A percentile compares a stretch with the other conserved stretches of the same genome.
Conservation (phyloP, 2,888 invertebrate genomes). For the Uloborus plumipes region DNA sequence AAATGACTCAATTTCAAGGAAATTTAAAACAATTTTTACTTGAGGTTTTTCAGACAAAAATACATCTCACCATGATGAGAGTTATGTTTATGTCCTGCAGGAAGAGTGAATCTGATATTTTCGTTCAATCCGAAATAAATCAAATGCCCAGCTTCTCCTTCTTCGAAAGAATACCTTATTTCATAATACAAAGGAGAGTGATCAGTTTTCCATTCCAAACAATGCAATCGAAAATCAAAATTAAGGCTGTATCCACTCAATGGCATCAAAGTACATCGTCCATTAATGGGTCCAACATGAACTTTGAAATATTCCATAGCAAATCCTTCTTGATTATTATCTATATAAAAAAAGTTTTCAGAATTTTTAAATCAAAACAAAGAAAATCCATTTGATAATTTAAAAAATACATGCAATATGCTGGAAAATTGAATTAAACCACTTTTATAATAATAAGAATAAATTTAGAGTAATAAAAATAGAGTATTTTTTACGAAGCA, state of each 20-base stretch:
- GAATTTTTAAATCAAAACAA: neutral
- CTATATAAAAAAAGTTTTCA: too few species aligned
- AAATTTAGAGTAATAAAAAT: too few species aligned
- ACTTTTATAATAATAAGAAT: too few species aligned
- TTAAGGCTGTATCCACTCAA: constrained; percentile 68
- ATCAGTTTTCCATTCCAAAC: constrained; percentile 70
- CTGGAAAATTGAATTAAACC: too few species aligned
- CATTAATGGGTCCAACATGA: constrained; percentile 69
- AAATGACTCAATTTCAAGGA: too few species aligned
- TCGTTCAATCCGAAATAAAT: constrained; percentile 69
- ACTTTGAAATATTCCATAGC: constrained; percentile 69
- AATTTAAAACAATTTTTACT: neutral
- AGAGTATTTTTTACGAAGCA: too few species aligned
- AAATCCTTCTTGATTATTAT: constrained; percentile 62
- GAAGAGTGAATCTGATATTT: constrained; percentile 69
- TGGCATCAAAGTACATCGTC: constrained; percentile 69
- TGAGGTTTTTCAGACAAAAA: neutral
- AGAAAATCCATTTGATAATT: too few species aligned
- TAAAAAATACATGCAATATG: too few species aligned
- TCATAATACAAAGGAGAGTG: constrained; percentile 69
- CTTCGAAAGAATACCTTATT: constrained; percentile 68
- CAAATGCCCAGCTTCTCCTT: constrained; percentile 60
- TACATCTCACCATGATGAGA: constrained; percentile 58
- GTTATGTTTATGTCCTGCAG: constrained; percentile 66
- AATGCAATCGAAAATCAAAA: constrained; percentile 69